Base-by-base conservation (phyloP, 2,113 vertebrate genomes). In the Gambusia holbrooki region DNA sequence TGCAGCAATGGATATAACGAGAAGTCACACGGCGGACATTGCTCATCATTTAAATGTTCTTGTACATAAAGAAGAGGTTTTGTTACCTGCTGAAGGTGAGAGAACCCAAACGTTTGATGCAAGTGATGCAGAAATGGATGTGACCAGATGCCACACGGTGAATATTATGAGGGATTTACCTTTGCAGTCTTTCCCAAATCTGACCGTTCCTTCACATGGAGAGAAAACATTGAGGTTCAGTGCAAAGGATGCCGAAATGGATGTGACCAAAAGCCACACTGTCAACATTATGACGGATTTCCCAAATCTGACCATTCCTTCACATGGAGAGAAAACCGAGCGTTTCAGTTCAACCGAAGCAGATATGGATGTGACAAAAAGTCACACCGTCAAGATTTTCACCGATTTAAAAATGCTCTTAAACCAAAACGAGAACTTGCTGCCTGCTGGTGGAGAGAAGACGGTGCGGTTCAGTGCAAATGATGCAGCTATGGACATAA, bases 1-100 rank as follows among this genome's bases (percentile, higher is more conserved):
- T 35, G 82, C 77, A 5, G 42, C 6, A 0, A 85, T 81, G 72
- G 88, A 85, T 40, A 25, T 79, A 60, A 85, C 85, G 4, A 11
- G 0, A 11, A 71, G 82, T 40, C 71, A 61, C 19, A 69, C 72
- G 9, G 51, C 35, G 4, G 68, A 66, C 17, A 73, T 73, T 48
- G 45, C 45, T 2, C 15, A 48, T 48, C 14, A 48, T 48, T 48
- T 48, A 48, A 48, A 48, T 19, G 45, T 19, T 5, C 17, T 48
- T 48, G 17, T 48, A 48, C 45, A 48, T 48, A 19, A 48, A 19
- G 15, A 48, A 48, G 17, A 6, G 45, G 45, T 19, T 17, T 48
- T 19, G 2, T 48, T 48, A 19, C 45, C 45, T 48, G 45, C 45
- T 48, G 14, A 48, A 5, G 17, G 17, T 48, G 70, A 79, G 7